A percentile compares a stretch with the other conserved stretches of the same genome.
These are phyloP conservation scores for Eristalis pertinax DNA, from an alignment of 2,888 invertebrate genomes.

Conservation along the genomic window DNA sequence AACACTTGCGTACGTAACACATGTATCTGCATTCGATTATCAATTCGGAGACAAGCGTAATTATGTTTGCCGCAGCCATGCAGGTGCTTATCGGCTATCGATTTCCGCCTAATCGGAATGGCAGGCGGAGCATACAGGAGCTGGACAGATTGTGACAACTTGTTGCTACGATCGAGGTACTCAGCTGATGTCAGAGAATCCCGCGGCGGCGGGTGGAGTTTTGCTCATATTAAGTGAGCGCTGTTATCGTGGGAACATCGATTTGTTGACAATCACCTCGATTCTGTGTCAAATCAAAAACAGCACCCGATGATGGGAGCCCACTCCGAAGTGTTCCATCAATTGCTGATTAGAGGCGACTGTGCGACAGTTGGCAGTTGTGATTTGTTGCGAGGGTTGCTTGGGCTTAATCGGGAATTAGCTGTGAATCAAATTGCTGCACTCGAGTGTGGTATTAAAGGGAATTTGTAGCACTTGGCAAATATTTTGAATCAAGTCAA, in stretches of 20 bases:
- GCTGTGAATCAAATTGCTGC: background rate
- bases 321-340: background rate
- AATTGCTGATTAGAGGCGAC: background rate
- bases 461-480: background rate
- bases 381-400: background rate
- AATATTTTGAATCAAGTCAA: background rate
- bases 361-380: background rate
- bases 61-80: conserved; percentile 59
- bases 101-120: conserved; percentile 41
- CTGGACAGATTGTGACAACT: conserved; percentile 9
- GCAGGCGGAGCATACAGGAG: conserved; percentile 15
- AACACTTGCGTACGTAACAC: conserved; percentile 56
- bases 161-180: conserved; percentile 44
- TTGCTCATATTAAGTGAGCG: background rate
- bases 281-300: conserved; percentile 30
- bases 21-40: conserved; percentile 29
- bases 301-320: background rate
- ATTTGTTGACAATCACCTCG: conserved; percentile 46
- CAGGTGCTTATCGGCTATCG: conserved; percentile 65
- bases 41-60: conserved; percentile 56
- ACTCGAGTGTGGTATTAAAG: background rate
- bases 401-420: background rate
- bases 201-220: background rate
- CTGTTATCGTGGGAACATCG: conserved; percentile 52
- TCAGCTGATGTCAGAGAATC: conserved; percentile 14